phyloP scores from a whole-genome alignment of 2,113 vertebrate species.

The Zosterops lateralis region DNA sequence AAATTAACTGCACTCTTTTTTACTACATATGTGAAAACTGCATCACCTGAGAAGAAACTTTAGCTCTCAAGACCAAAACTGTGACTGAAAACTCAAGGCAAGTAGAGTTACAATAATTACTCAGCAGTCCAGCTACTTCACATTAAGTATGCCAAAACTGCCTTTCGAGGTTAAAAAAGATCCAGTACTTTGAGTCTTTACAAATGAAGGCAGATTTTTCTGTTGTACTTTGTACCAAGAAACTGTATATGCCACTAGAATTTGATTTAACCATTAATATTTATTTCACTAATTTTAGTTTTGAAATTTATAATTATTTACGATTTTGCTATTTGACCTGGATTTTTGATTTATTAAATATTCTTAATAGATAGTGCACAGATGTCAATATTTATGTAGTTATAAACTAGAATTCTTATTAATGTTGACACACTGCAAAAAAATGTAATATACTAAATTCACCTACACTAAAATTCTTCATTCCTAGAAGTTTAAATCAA shows the following conservation, averaged over 20 bases:
- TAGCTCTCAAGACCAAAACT: not conserved
- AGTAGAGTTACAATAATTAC: not conserved
- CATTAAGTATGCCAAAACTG: not conserved
- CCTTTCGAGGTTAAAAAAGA: not conserved
- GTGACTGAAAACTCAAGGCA: not conserved
- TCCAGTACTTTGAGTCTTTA: not conserved
- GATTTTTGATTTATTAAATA: conserved; percentile 53
- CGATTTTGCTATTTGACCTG: conserved; percentile 33
- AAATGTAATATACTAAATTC: conserved; percentile 17
- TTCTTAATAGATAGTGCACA: conserved; percentile 25
- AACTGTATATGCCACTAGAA: not conserved
- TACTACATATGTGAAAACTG: not conserved
- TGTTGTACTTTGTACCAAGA: not conserved
- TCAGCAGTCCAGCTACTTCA: not conserved
- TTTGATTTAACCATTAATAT: conserved; percentile 39
- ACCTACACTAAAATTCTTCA: not conserved
- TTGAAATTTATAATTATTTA: conserved; percentile 38
- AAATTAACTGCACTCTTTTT: not conserved
- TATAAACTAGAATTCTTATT: conserved; percentile 22
- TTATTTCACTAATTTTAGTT: not conserved
- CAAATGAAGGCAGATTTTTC: not conserved
- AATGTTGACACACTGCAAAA: not conserved
- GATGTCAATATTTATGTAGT: conserved; percentile 16
- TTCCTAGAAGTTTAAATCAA: conserved; percentile 16
- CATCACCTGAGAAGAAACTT: not conserved